Evolutionary conservation across 1,140 invertebrate species (phyloP), one percentile per base, ranked within the genome.

Genomic region (Hypothenemus hampei): DNA sequence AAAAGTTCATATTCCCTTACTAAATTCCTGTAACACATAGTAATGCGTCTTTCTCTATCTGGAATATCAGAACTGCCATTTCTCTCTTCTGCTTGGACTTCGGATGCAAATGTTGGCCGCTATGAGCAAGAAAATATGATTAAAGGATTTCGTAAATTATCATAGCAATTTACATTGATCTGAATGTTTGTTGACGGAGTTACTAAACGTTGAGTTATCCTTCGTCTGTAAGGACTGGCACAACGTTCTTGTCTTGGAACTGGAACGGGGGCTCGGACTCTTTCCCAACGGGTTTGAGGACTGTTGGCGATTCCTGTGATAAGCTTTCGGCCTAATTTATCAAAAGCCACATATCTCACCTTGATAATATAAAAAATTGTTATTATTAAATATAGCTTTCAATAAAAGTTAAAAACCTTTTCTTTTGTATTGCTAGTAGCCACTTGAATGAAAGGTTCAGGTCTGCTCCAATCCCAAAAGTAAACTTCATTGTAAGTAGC

Each of bases 381-480:
- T n/a, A n/a, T n/a, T n/a, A n/a, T 39, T 40, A 13, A n/a, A 39
- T 11, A 13, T 26, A 21, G 10, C 11, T 45, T 11, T 13, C 15
- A n/a, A n/a, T 29, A 3, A 29, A 18, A 18, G 11, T 48, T 33
- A 61, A 46, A 10, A 61, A 89, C 85, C 83, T 87, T 89, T 72
- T 89, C 86, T 68, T 82, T 83, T 13, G 80, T 76, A 67, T 79
- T 83, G 56, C 77, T 78, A 31, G 86, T 88, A 16, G 76, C 75
- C 44, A 82, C 78, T 65, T 83, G 78, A 29, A 83, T 82, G 69
- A 90, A 89, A 0, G 89, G 90, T 62, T 85, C 76, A 0, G 83
- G 77, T 59, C 82, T 76, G 67, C 80, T 86, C 91, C 91, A 93
- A 66, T 93, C 88, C 91, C 90, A 93, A 72, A 93, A 93, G 69